Evolutionary conservation across 1,140 invertebrate genomes (phyloP), one percentile per base, ranked within the genome.

Genomic region (Macrobrachium rosenbergii): DNA sequence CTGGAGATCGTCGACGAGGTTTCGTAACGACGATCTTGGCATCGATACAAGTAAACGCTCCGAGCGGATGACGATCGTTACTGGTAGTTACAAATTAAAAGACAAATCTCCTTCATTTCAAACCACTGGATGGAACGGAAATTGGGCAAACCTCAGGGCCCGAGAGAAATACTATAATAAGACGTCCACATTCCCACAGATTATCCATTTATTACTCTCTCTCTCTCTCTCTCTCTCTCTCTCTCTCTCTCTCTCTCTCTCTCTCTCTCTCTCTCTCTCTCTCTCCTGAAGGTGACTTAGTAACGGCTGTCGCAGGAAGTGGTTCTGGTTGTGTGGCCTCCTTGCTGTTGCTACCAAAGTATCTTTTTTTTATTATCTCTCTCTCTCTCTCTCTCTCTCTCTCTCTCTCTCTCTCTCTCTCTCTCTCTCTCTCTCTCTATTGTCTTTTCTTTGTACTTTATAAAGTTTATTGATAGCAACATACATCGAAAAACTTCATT

Each of bases 171-270:
- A 37, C 28, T 37, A 37, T 37, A 37, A 37, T 37, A 37, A 37
- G 28, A 37, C 28, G 3, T 37, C 28, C 28, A 37, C 1, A 37
- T 37, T 37, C 28, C 28, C 28, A 37, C 28, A 37, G 28, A 11
- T 67, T 67, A 16, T 21, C 23, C 64, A 67, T 5, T n/a, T 19
- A 5, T n/a, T 17, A 11, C 64, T 67, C 64, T 67, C 64, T 67
- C 64, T 67, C 64, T 67, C 64, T 67, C 64, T 67, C 64, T 67
- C 64, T 67, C 64, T 67, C 64, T 67, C 64, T 67, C 64, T 67
- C 64, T 67, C 64, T 67, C 63, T 64, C 63, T 64, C 63, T 64
- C 63, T 64, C 63, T 64, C 63, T 23, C 63, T 64, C 21, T 23
- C 63, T 23, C 63, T 64, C 63, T 23, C 63, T 64, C 63, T 67